Evolutionary conservation across 2,888 invertebrate genomes (phyloP).

Genomic region (Subacronicta megacephala): DNA sequence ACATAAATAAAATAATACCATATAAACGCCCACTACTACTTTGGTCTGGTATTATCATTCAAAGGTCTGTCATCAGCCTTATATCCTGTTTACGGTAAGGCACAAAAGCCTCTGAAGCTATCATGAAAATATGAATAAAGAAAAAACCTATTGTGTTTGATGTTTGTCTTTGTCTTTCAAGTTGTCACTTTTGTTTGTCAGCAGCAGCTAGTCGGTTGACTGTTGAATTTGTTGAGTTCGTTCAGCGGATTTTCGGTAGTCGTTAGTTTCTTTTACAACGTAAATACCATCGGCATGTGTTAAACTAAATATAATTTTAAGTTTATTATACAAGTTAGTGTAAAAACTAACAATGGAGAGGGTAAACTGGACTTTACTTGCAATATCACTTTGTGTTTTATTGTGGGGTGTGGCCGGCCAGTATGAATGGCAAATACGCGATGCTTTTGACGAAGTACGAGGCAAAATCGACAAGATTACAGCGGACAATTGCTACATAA

Average conservation of each 20-base stretch:
- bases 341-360: constrained; percentile 74
- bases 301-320: constrained; percentile 31
- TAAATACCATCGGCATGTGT: constrained; percentile 32
- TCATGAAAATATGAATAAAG: too few relatives aligned
- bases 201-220: too few relatives aligned
- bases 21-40: too few relatives aligned
- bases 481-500: constrained; percentile 96
- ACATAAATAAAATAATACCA: too few relatives aligned
- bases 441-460: constrained; percentile 96
- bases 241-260: neutral
- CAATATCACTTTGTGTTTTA: constrained; percentile 79
- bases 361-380: constrained; percentile 71
- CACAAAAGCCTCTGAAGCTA: too few relatives aligned
- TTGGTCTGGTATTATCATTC: too few relatives aligned
- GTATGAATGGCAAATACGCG: constrained; percentile 97
- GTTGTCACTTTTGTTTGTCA: too few relatives aligned
- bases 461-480: constrained; percentile 95
- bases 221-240: too few relatives aligned
- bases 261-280: neutral
- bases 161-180: too few relatives aligned
- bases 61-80: too few relatives aligned
- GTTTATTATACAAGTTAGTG: constrained; percentile 36
- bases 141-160: too few relatives aligned
- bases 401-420: constrained; percentile 93
- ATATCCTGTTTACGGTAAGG: too few relatives aligned